A percentile compares a stretch with the other conserved stretches of the same genome.
Evolutionary conservation across 1,140 invertebrate genomes (phyloP).

Genomic region (Tribolium madens): DNA sequence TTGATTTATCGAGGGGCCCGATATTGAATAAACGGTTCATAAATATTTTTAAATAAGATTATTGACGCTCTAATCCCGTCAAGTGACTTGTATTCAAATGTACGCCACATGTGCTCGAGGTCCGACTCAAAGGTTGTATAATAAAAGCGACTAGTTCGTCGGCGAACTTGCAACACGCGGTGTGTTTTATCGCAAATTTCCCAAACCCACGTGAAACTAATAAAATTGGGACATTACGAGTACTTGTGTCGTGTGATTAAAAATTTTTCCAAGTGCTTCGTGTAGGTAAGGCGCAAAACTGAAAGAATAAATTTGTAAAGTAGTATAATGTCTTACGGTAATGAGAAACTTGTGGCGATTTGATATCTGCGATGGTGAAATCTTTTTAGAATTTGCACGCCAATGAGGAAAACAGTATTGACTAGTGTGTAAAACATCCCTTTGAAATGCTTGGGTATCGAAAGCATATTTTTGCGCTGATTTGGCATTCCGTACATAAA

Average conservation of each 20-base stretch:
- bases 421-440: neutral
- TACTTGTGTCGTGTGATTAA: neutral
- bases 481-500: slow-evolving; percentile 16
- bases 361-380: slow-evolving; percentile 31
- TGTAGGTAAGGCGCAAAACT: slow-evolving; percentile 18
- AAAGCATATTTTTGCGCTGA: slow-evolving; percentile 16
- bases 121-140: slow-evolving; percentile 18
- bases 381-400: slow-evolving; percentile 30
- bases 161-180: slow-evolving; percentile 33
- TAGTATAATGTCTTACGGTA: slow-evolving; percentile 33
- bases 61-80: slow-evolving; percentile 37
- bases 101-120: slow-evolving; percentile 30
- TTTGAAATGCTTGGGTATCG: too few relatives aligned
- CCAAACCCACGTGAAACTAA: slow-evolving; percentile 7
- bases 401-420: slow-evolving; percentile 17
- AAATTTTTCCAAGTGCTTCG: neutral
- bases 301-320: neutral
- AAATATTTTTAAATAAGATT: slow-evolving; percentile 28
- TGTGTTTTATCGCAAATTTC: slow-evolving; percentile 31
- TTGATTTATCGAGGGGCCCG: slow-evolving; percentile 15
- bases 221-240: neutral
- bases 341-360: slow-evolving; percentile 29
- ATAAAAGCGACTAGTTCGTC: slow-evolving; percentile 25
- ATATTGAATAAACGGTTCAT: slow-evolving; percentile 6
- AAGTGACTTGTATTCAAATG: slow-evolving; percentile 39